A percentile compares a stretch with the other conserved stretches of the same genome.
These are phyloP conservation scores for Pristionchus entomophagus DNA, from an alignment of 2,888 invertebrate species.

Conservation along the genomic window DNA sequence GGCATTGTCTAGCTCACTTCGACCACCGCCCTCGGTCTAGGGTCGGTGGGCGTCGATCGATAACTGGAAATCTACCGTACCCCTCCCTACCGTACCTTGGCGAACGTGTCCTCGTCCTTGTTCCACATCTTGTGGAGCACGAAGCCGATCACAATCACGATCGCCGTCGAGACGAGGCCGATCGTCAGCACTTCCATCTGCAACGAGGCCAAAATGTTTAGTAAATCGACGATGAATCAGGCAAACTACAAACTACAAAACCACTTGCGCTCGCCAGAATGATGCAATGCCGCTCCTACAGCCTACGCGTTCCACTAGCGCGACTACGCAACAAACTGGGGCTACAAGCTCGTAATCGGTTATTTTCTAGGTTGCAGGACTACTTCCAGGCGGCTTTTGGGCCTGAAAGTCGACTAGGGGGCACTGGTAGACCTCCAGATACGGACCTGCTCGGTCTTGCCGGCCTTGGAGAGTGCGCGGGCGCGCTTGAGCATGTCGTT, in stretches of 20 bases:
- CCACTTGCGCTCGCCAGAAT: no score
- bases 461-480: background rate
- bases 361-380: no score
- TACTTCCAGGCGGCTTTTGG: no score
- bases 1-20: background rate
- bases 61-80: no score
- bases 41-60: no score
- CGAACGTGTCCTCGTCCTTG: slow-evolving; percentile 41
- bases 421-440: no score
- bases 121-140: slow-evolving; percentile 13
- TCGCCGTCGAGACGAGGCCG: background rate
- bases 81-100: slow-evolving; percentile 9
- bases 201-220: background rate
- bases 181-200: slow-evolving; percentile 34
- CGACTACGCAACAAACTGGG: background rate
- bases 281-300: background rate
- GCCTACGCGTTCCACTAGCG: background rate
- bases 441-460: background rate
- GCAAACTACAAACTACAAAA: background rate
- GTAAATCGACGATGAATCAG: no score
- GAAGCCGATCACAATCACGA: background rate
- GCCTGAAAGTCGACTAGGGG: no score
- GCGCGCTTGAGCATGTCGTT: background rate
- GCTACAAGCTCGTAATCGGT: no score
- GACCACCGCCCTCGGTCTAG: no score